These are phyloP conservation scores for Trogon melanurus DNA, from an alignment of 2,113 vertebrate species.

Conservation along the genomic window DNA sequence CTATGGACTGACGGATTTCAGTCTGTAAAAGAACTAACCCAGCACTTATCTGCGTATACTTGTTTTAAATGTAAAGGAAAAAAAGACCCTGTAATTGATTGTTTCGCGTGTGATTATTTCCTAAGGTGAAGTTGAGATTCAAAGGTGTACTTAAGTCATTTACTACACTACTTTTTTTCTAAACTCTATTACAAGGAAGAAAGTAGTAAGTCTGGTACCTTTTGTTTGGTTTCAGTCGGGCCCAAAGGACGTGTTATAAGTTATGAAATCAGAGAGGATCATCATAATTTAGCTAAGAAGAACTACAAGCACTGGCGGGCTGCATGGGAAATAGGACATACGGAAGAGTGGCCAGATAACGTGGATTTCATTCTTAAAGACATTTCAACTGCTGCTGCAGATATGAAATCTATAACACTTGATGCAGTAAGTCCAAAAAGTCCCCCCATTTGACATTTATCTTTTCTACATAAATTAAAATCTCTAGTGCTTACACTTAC, in stretches of 20 bases:
- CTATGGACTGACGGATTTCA: not conserved
- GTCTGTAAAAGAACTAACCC: not conserved
- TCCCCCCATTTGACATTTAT: not conserved
- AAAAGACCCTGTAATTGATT: not conserved
- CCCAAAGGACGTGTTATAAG: slow-evolving; percentile 84
- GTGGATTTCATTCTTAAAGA: slow-evolving; percentile 85
- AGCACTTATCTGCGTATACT: not conserved
- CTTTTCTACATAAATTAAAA: not conserved
- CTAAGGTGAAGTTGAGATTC: not conserved
- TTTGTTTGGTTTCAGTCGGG: slow-evolving; percentile 80
- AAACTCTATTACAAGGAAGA: not conserved
- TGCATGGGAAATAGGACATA: slow-evolving; percentile 80
- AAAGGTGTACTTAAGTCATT: not conserved
- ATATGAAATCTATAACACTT: slow-evolving; percentile 78
- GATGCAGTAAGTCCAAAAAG: slow-evolving; percentile 80
- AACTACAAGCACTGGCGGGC: slow-evolving; percentile 86
- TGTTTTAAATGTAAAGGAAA: not conserved
- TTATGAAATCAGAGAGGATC: slow-evolving; percentile 87
- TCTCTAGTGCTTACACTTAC: not conserved
- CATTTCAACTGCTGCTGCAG: slow-evolving; percentile 73
- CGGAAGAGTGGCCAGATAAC: slow-evolving; percentile 87
- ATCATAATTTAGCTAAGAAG: slow-evolving; percentile 79
- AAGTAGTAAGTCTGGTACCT: not conserved
- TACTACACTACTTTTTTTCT: not conserved
- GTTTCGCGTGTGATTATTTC: not conserved